Conservation (phyloP, 1,140 invertebrate genomes). For the Bacillus rossius region DNA sequence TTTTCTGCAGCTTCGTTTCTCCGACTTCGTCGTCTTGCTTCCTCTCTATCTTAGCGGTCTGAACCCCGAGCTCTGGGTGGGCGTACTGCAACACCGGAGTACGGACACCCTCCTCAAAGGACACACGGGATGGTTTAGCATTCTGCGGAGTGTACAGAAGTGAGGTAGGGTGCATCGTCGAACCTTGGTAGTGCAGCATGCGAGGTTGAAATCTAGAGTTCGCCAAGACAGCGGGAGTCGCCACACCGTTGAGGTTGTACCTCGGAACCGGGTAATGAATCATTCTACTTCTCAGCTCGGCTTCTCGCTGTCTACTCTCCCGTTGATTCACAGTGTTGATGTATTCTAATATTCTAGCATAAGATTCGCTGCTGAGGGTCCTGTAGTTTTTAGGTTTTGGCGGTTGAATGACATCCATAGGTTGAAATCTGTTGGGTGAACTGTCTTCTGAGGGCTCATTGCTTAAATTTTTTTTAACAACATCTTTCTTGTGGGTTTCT, state of each 20-base stretch:
- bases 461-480: background rate
- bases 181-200: slow-evolving; percentile 60
- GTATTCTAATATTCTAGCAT: background rate
- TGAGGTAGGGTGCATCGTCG: slow-evolving; percentile 55
- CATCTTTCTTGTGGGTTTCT: background rate
- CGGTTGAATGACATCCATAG: background rate
- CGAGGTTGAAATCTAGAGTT: slow-evolving; percentile 26
- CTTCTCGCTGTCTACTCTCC: background rate
- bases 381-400: background rate
- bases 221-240: background rate
- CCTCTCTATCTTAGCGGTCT: slow-evolving; percentile 48
- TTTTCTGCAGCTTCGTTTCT: background rate
- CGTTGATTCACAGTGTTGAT: slow-evolving; percentile 7
- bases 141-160: slow-evolving; percentile 49
- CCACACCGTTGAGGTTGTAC: background rate
- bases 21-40: background rate
- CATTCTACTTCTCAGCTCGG: background rate
- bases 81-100: slow-evolving; percentile 71
- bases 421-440: background rate
- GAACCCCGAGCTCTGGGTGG: slow-evolving; percentile 68
- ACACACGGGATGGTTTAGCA: slow-evolving; percentile 41
- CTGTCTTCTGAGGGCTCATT: background rate
- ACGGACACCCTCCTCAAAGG: slow-evolving; percentile 59
- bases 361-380: background rate
- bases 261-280: background rate